Conservation (phyloP, 1,140 invertebrate species). For the Trichomalopsis sarcophagae region DNA sequence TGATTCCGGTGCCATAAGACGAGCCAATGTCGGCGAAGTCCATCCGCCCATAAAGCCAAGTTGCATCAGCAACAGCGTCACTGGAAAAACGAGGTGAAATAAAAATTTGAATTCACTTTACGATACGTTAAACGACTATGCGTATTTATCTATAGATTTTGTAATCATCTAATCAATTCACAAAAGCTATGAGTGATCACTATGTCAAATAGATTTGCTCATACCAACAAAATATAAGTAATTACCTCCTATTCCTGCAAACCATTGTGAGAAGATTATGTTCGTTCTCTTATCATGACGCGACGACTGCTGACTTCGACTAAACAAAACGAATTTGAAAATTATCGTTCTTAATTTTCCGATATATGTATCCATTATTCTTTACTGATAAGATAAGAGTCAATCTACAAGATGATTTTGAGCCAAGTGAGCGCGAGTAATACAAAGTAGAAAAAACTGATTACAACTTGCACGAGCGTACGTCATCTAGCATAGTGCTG, state of each 20-base stretch:
- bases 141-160: too few species aligned
- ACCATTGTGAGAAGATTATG: constrained; percentile 26
- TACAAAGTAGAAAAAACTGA: not conserved
- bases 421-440: not conserved
- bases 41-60: not conserved
- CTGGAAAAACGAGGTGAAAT: not conserved
- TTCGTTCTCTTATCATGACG: not conserved
- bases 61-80: not conserved
- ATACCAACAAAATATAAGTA: not conserved
- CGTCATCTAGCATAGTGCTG: not conserved
- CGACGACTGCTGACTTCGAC: not conserved
- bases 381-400: not conserved
- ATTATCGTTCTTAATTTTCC: not conserved
- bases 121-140: too few species aligned
- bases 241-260: constrained; percentile 27
- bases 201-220: too few species aligned
- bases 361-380: not conserved
- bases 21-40: not conserved
- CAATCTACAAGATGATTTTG: not conserved
- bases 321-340: not conserved
- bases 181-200: too few species aligned
- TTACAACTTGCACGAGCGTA: not conserved
- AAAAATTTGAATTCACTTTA: too few species aligned
- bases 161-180: too few species aligned
- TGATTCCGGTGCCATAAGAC: not conserved